Percentiles rank a stretch among this genome's conserved stretches.
phyloP scores from a whole-genome alignment of 1,140 invertebrate species.

The Eulimnadia texana region DNA sequence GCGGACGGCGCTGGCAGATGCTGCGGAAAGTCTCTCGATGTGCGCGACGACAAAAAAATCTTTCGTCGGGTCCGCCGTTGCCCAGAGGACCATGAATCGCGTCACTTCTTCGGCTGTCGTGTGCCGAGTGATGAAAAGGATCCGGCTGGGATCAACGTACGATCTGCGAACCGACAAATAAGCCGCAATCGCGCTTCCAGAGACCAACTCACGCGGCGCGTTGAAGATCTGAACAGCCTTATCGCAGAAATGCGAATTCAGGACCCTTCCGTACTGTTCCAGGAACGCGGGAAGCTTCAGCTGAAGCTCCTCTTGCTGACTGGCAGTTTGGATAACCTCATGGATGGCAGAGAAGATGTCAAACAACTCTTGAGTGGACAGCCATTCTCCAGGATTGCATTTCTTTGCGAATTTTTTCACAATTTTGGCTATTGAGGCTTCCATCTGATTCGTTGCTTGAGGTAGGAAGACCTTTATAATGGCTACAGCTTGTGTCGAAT shows the following conservation, averaged over 20 bases:
- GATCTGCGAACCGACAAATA: not conserved
- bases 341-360: not conserved
- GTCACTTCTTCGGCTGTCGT: not conserved
- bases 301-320: not conserved
- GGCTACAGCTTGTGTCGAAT: not conserved
- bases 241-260: not conserved
- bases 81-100: not conserved
- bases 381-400: not conserved
- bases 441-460: not conserved
- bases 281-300: not conserved
- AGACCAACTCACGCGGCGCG: not conserved
- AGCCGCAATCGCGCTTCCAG: constrained; percentile 1
- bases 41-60: constrained; percentile 4
- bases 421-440: not conserved
- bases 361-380: not conserved
- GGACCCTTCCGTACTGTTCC: not conserved
- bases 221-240: constrained; percentile 1
- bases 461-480: not conserved
- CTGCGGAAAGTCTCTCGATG: not conserved
- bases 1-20: not conserved
- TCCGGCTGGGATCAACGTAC: not conserved
- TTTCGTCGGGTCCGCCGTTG: not conserved
- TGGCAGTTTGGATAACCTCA: not conserved
- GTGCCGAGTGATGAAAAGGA: constrained; percentile 2
- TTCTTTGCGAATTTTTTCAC: not conserved